These are phyloP conservation scores for Steinernema hermaphroditum DNA, from an alignment of 2,888 invertebrate genomes.

Conservation along the genomic window DNA sequence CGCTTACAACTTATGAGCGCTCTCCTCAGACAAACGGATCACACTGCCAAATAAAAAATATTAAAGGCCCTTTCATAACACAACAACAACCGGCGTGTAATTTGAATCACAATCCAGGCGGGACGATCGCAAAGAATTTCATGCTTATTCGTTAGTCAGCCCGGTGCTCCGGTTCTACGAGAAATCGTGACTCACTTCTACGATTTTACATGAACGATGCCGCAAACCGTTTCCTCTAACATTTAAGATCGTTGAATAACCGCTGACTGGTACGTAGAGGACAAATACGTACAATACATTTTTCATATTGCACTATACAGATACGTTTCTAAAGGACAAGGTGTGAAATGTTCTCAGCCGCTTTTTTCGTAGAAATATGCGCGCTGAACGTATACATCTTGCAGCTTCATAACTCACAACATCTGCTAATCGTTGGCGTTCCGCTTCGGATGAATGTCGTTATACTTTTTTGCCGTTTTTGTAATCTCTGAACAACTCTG, in stretches of 20 bases:
- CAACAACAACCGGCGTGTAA: background rate
- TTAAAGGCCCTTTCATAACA: background rate
- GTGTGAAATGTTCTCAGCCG: background rate
- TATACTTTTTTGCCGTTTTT: no score
- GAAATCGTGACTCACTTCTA: constrained; percentile 19
- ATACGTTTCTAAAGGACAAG: background rate
- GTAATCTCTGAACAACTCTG: no score
- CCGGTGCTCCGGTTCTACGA: constrained; percentile 19
- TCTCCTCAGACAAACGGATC: no score
- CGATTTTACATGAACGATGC: background rate
- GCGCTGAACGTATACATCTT: background rate
- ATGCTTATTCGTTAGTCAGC: constrained; percentile 26
- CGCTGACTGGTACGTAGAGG: constrained; percentile 9
- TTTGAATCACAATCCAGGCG: background rate
- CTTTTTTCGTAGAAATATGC: background rate
- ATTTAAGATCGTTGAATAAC: constrained; percentile 24
- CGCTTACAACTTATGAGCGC: no score
- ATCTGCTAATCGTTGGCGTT: no score
- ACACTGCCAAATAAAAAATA: no score
- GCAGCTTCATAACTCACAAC: no score
- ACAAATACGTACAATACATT: background rate
- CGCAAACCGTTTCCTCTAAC: background rate
- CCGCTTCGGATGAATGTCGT: no score
- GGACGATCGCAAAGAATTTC: background rate
- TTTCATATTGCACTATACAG: background rate